phyloP scores from a whole-genome alignment of 2,888 invertebrate species.

The Ormyrus rosae region DNA sequence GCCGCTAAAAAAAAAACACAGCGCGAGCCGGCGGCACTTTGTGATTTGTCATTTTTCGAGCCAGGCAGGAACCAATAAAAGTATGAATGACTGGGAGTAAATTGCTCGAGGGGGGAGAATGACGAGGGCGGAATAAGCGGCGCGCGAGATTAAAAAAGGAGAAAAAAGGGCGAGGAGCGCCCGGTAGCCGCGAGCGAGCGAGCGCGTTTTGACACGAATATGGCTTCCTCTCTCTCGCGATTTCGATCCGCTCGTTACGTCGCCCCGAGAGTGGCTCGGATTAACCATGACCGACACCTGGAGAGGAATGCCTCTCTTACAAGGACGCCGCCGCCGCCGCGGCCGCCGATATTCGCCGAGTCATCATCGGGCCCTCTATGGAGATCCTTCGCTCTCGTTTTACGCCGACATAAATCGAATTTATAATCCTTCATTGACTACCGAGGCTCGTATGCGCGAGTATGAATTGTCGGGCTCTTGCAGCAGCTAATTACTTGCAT shows the following conservation, averaged over 20 bases:
- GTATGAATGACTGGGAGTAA: slow-evolving; percentile 9
- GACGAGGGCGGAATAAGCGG: slow-evolving; percentile 20
- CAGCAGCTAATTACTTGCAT: not conserved
- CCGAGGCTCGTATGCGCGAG: not conserved
- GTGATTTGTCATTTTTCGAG: slow-evolving; percentile 40
- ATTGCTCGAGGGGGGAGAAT: slow-evolving; percentile 1
- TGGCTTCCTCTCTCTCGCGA: slow-evolving; percentile 69
- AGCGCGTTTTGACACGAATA: slow-evolving; percentile 71
- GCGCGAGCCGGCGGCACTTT: not conserved
- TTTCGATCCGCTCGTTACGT: slow-evolving; percentile 72
- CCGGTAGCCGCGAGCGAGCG: not conserved
- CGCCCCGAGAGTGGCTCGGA: slow-evolving; percentile 64
- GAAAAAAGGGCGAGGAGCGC: not conserved
- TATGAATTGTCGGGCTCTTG: not conserved
- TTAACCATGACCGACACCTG: slow-evolving; percentile 73
- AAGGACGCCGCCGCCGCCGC: slow-evolving; percentile 64
- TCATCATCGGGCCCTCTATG: slow-evolving; percentile 62
- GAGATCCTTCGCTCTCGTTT: slow-evolving; percentile 20
- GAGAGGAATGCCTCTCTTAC: slow-evolving; percentile 65
- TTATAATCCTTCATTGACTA: slow-evolving; percentile 36
- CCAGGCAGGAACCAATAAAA: not conserved
- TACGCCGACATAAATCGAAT: slow-evolving; percentile 50
- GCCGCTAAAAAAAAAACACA: not conserved
- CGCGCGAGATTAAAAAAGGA: slow-evolving; percentile 34
- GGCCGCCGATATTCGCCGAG: slow-evolving; percentile 65